Base-by-base conservation (phyloP, 2,888 invertebrate genomes). In the Thera obeliscata region DNA sequence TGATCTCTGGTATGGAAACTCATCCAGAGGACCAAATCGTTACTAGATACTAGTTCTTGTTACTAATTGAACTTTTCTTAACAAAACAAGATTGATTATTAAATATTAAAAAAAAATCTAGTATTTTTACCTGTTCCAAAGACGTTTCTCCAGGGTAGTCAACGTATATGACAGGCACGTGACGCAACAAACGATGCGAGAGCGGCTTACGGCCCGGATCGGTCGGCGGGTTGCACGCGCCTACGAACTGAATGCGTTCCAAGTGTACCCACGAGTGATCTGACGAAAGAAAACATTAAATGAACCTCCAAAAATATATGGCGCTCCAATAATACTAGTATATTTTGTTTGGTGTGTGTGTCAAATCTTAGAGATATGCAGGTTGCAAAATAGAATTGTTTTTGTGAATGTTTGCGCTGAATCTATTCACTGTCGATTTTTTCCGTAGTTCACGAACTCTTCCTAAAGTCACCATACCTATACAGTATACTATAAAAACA, bases 81-180 rank as follows among this genome's bases (percentile, higher is more conserved):
- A 38, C 38, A 38, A 38, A 38, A 3, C 38, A 38, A 38, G 3
- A 41, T 41, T 7, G 7, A 41, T 41, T 7, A 41, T 3, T 5
- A 41, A 41, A 41, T 41, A 41, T 41, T 41, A 1, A 1, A 7
- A 12, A 50, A 12, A 5, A 22, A 22, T 1, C 12, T 49, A 12
- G 22, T 22, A 5, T 5, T 36, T 36, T 56, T 80, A 95, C 95
- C 94, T 98, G 98, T 91, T 98, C 98, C 22, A 99, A 95, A 0
- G 99, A 99, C 0, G 98, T 97, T 90, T 99, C 98, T 71, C 99
- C 99, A 2, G 99, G 99, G 88, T 99, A 99, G 91, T 99, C 99
- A 56, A 99, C 99, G 87, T 99, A 99, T 75, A 99, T 98, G 60
- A 99, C 98, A 0, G 99, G 99, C 8, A 99, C 99, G 86, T 99